phyloP scores from a whole-genome alignment of 1,140 invertebrate species.

The Drosophila littoralis region DNA sequence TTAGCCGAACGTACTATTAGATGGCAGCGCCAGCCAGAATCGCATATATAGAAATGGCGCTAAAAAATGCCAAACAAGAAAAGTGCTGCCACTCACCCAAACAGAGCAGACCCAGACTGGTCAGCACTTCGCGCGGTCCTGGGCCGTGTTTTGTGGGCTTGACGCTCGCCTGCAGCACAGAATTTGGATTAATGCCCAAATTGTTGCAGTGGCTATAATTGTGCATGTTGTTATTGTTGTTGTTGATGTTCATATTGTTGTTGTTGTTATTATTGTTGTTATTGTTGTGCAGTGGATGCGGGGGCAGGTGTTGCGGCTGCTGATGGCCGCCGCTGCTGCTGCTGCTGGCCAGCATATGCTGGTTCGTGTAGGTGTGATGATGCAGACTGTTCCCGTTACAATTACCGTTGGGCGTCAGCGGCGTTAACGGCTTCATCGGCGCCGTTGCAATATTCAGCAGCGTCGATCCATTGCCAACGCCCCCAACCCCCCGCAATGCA shows the following conservation, averaged over 20 bases:
- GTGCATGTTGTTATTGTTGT: constrained; percentile 41
- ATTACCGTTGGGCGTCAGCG: constrained; percentile 71
- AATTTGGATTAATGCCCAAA: constrained; percentile 43
- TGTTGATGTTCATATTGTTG: constrained; percentile 12
- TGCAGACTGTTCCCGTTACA: constrained; percentile 60
- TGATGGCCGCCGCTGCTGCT: constrained; percentile 44
- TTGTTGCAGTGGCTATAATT: constrained; percentile 77
- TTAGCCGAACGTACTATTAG: neutral
- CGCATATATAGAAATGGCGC: too few relatives aligned
- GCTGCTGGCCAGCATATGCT: constrained; percentile 70
- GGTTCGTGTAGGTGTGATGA: constrained; percentile 78
- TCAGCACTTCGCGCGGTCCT: constrained; percentile 89
- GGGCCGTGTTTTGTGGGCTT: constrained; percentile 72
- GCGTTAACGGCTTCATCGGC: constrained; percentile 60
- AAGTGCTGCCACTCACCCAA: constrained; percentile 84
- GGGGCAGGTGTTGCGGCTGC: constrained; percentile 25
- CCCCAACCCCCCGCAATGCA: constrained; percentile 31
- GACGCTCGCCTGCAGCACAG: constrained; percentile 34
- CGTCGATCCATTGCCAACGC: constrained; percentile 53
- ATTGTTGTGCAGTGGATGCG: constrained; percentile 14
- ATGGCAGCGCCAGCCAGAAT: neutral
- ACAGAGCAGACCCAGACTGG: constrained; percentile 93
- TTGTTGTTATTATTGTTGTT: constrained; percentile 35
- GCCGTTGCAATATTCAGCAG: constrained; percentile 71
- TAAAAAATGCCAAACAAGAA: neutral